Evolutionary conservation across 2,797 vertebrate genomes (phyloP).

Genomic region (Novumbra hubbsi): DNA sequence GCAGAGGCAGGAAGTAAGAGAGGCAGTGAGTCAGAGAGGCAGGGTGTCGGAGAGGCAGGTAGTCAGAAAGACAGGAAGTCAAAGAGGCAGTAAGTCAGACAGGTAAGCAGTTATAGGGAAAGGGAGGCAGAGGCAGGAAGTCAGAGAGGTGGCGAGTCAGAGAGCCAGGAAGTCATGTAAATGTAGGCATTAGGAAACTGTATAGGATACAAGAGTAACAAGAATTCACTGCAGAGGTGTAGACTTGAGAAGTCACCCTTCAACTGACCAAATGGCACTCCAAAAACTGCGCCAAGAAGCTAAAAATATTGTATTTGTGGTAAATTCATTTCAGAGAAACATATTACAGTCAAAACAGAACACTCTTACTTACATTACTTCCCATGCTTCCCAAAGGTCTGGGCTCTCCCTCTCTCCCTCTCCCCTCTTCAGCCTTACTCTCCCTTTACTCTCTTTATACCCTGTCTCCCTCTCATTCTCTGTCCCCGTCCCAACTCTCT

Average conservation of each 20-base stretch:
- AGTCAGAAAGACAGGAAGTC: too few species aligned
- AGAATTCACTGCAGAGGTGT: conserved; percentile 26
- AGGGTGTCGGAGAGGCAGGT: conserved; percentile 14
- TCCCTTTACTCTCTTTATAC: conserved; percentile 25
- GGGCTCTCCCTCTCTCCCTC: conserved; percentile 27
- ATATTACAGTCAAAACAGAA: conserved; percentile 40
- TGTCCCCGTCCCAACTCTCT: conserved; percentile 33
- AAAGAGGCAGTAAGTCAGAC: too few species aligned
- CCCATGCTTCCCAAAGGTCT: conserved; percentile 51
- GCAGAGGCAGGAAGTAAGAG: too few species aligned
- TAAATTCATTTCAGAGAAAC: conserved; percentile 53
- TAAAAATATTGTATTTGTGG: conserved; percentile 28
- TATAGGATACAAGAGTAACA: conserved; percentile 27
- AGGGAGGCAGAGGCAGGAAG: too few species aligned
- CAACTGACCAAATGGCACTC: conserved; percentile 25
- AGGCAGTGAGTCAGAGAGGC: not conserved
- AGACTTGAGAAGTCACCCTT: conserved; percentile 10
- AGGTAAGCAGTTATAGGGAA: not conserved
- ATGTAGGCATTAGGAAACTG: too few species aligned
- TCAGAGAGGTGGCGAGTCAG: too few species aligned
- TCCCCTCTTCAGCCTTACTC: conserved; percentile 3
- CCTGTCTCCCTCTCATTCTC: conserved; percentile 17
- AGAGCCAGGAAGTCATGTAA: too few species aligned
- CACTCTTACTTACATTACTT: conserved; percentile 64
- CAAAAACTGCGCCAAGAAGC: conserved; percentile 36